Evolutionary conservation across 2,888 invertebrate genomes (phyloP), one percentile per base, ranked within the genome.

Genomic region (Hemistola chrysoprasaria): DNA sequence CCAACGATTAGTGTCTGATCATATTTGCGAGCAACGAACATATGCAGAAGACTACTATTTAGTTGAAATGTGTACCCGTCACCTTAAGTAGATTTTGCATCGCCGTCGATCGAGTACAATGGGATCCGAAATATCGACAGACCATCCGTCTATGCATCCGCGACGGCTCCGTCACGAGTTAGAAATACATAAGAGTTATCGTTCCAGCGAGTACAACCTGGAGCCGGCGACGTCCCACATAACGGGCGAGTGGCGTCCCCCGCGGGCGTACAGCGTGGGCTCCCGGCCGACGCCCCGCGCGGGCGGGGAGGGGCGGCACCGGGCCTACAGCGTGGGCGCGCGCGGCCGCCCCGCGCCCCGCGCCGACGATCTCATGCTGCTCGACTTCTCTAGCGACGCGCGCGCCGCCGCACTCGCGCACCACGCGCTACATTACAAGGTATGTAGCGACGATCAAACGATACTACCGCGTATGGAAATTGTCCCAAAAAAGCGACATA

Each of bases 221-320:
- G 96, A 96, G 64, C 95, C 95, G 65, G 95, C 95, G 0, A 90
- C 91, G 41, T 93, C 95, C 8, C 95, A 93, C 71, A 91, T 95
- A 43, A 84, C 22, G 91, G 91, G 52, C 62, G 92, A 58, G 73
- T 96, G 54, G 93, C 94, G 60, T n/a, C 76, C 75, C 22, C 66
- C 78, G 33, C 79, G 83, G 46, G 81, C 84, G 57, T 92, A 90
- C 71, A 85, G 90, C 63, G 85, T 83, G 54, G 82, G 88, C 37
- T 76, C 80, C n/a, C 67, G 83, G 41, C 80, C 48, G 21, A 64
- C 59, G 2, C 50, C 52, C 26, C 50, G 59, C 37, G 47, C 50
- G 20, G 57, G 53, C 46, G 32, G 47, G 71, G 8, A 90, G 36
- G 83, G 90, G 23, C 86, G 95, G 35, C 93, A 92, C 28, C 90